phyloP scores from a whole-genome alignment of 1,140 invertebrate species.

The Melitaea cinxia region DNA sequence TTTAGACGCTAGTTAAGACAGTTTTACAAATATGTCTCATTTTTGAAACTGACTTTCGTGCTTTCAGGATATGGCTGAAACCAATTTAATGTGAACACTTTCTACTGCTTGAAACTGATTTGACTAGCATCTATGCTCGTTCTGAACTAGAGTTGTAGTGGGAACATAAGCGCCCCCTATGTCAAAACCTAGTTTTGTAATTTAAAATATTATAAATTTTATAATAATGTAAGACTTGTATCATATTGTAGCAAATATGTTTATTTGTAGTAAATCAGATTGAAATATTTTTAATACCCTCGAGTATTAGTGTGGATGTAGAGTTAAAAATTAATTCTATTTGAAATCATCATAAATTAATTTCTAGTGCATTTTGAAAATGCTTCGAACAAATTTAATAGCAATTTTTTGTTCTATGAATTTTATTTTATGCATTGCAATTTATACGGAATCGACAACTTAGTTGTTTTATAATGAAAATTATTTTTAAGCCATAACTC shows the following conservation, averaged over 20 bases:
- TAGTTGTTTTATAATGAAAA: slow-evolving; percentile 71
- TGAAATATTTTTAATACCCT: slow-evolving; percentile 76
- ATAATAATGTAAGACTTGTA: slow-evolving; percentile 77
- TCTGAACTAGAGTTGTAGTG: slow-evolving; percentile 55
- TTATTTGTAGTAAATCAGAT: slow-evolving; percentile 56
- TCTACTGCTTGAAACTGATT: background rate
- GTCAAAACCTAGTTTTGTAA: slow-evolving; percentile 61
- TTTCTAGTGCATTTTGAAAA: slow-evolving; percentile 47
- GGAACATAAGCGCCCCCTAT: slow-evolving; percentile 37
- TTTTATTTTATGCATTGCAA: slow-evolving; percentile 48
- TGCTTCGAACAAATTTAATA: slow-evolving; percentile 48
- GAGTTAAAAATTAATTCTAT: slow-evolving; percentile 34
- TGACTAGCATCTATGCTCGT: slow-evolving; percentile 18
- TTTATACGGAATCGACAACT: slow-evolving; percentile 56
- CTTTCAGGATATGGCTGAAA: background rate
- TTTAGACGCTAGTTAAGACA: slow-evolving; percentile 20
- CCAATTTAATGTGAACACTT: background rate
- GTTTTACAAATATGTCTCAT: slow-evolving; percentile 3
- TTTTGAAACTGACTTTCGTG: background rate
- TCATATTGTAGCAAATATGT: slow-evolving; percentile 59
- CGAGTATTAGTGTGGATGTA: slow-evolving; percentile 65
- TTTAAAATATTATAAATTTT: slow-evolving; percentile 76
- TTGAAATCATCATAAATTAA: slow-evolving; percentile 27
- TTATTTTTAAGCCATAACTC: slow-evolving; percentile 64
- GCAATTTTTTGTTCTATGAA: slow-evolving; percentile 35